Base-by-base conservation (phyloP, 1,140 invertebrate genomes). In the Drosophila gunungcola region DNA sequence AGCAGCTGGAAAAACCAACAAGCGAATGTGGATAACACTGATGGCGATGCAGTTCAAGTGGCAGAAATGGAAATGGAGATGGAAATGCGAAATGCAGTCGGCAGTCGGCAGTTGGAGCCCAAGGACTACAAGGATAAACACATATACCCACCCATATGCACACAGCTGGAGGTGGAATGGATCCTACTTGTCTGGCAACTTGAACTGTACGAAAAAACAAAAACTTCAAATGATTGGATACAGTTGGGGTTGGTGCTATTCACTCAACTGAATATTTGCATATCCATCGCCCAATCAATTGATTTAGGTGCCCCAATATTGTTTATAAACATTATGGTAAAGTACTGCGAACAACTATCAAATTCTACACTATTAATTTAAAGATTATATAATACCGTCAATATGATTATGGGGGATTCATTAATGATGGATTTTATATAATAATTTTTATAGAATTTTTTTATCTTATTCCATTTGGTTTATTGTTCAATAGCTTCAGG, bases 1-100 rank as follows among this genome's bases (percentile, higher is more conserved):
- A 74, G 72, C 72, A 74, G 56, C 69, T 74, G 49, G 72, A 74
- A 74, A 73, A 74, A 74, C 69, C 69, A 74, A 73, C 72, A 73
- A 70, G 52, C 68, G 68, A 63, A 63, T 73, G 69, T 54, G 72
- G 57, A 74, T 74, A 74, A 63, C 49, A 63, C 68, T 70, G 68
- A 74, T 70, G 65, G 38, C 41, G 43, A 38, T 74, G 72, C 41
- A 73, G 41, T 39, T 54, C 36, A 63, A 72, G 68, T 57, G 65
- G 16, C 67, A 70, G 25, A 65, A 39, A 67, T 41, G 29, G 43
- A 36, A 62, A 46, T 48, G 42, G n/a, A 27, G 32, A 36, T 39
- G 55, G 16, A 54, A 43, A 55, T 46, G 42, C 21, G 36, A 67
- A 53, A 46, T 70, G 63, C 67, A 70, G 36, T 41, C 63, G 25